These are phyloP conservation scores for human (Homo sapiens) DNA, from an alignment of 2,113 vertebrate species.

Conservation along the genomic window DNA sequence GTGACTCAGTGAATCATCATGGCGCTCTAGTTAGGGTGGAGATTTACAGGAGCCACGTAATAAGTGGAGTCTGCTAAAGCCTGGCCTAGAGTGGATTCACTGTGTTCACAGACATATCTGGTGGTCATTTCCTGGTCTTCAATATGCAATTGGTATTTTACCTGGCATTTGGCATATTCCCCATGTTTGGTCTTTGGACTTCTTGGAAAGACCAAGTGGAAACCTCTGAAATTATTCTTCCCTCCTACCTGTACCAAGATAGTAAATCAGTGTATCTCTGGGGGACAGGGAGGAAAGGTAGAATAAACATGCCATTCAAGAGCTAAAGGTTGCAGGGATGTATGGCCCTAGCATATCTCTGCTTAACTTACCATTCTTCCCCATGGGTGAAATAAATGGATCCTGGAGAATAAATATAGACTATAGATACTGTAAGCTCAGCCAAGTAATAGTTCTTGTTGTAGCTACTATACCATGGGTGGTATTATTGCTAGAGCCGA, in stretches of 20 bases:
- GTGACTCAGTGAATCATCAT: neutral
- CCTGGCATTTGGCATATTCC: neutral
- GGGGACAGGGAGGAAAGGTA: neutral
- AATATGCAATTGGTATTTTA: neutral
- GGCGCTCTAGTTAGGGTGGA: neutral
- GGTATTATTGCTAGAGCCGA: neutral
- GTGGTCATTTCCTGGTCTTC: neutral
- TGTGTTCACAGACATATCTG: neutral
- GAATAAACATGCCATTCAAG: neutral
- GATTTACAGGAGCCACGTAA: neutral
- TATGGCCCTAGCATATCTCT: neutral
- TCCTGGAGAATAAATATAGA: neutral
- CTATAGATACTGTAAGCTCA: neutral
- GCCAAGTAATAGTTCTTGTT: neutral
- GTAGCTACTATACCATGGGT: neutral
- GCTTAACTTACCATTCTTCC: neutral
- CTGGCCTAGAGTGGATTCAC: neutral
- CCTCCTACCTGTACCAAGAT: neutral
- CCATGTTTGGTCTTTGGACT: neutral
- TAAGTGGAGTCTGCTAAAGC: neutral
- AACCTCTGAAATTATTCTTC: neutral
- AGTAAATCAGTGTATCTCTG: neutral
- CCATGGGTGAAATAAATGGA: neutral
- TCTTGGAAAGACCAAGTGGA: neutral
- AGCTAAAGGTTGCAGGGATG: neutral